Conservation (phyloP, 2,113 vertebrate genomes). For the Nycticryphes semicollaris region DNA sequence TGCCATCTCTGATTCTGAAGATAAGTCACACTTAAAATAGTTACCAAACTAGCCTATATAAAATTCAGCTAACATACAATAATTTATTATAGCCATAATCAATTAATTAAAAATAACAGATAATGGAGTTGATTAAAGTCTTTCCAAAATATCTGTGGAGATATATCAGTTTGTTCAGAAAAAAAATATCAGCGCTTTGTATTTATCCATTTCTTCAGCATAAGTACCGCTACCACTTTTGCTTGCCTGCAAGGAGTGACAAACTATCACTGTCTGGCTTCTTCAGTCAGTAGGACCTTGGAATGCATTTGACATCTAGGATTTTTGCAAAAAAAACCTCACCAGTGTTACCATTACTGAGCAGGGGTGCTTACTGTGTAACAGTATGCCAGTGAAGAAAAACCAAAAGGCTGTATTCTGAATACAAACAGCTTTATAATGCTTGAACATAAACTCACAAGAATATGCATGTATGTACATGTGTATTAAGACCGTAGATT, state of each 20-base stretch:
- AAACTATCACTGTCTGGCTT: not conserved
- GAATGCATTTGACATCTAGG: not conserved
- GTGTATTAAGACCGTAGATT: not conserved
- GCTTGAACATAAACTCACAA: not conserved
- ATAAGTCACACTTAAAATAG: not conserved
- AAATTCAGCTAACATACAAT: not conserved
- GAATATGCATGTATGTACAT: not conserved
- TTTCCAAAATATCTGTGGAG: not conserved
- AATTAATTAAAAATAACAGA: not conserved
- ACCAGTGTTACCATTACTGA: not conserved
- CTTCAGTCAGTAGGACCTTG: not conserved
- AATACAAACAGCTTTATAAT: not conserved
- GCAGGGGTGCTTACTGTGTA: not conserved
- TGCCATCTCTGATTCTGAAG: not conserved
- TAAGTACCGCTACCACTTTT: accelerated
- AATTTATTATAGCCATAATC: not conserved
- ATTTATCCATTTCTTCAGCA: not conserved
- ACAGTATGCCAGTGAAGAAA: not conserved
- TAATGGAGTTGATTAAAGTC: not conserved
- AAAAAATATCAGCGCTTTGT: not conserved
- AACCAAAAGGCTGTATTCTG: not conserved
- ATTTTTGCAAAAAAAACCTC: accelerated
- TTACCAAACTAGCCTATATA: not conserved
- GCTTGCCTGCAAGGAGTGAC: not conserved
- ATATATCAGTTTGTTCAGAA: not conserved